A percentile compares a stretch with the other conserved stretches of the same genome.
Evolutionary conservation across 2,888 invertebrate genomes (phyloP).

Genomic region (Eulithis testata): DNA sequence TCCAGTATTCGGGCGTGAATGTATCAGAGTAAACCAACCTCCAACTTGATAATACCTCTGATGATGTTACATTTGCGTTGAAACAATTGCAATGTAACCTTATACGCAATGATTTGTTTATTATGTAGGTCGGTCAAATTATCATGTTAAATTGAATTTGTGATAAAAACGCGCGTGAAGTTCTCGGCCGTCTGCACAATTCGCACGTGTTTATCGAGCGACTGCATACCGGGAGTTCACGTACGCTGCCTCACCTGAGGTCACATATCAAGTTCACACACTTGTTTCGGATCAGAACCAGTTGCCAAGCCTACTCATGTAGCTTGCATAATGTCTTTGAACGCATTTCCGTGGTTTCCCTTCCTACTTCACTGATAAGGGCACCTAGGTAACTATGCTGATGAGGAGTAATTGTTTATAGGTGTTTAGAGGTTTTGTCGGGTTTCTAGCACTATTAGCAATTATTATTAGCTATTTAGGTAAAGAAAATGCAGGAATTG

Average conservation of each 20-base stretch:
- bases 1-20: too few relatives aligned
- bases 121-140: too few relatives aligned
- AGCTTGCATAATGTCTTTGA: constrained; percentile 43
- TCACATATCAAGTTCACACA: constrained; percentile 79
- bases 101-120: too few relatives aligned
- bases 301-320: constrained; percentile 50
- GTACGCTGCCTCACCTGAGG: constrained; percentile 66
- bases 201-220: constrained; percentile 56
- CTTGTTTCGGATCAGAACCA: constrained; percentile 66
- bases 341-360: constrained; percentile 52
- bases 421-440: constrained; percentile 14
- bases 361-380: constrained; percentile 49
- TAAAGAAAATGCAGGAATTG: too few relatives aligned
- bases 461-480: too few relatives aligned
- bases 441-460: too few relatives aligned
- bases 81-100: too few relatives aligned
- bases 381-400: too few relatives aligned
- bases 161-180: constrained; percentile 6
- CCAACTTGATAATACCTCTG: too few relatives aligned
- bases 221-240: constrained; percentile 56
- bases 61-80: too few relatives aligned
- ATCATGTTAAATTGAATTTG: too few relatives aligned
- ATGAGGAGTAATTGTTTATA: constrained; percentile 18
- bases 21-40: too few relatives aligned
- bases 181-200: constrained; percentile 44